A percentile compares a stretch with the other conserved stretches of the same genome.
phyloP scores from a whole-genome alignment of 2,888 invertebrate species.

The Heliconius charithonia region DNA sequence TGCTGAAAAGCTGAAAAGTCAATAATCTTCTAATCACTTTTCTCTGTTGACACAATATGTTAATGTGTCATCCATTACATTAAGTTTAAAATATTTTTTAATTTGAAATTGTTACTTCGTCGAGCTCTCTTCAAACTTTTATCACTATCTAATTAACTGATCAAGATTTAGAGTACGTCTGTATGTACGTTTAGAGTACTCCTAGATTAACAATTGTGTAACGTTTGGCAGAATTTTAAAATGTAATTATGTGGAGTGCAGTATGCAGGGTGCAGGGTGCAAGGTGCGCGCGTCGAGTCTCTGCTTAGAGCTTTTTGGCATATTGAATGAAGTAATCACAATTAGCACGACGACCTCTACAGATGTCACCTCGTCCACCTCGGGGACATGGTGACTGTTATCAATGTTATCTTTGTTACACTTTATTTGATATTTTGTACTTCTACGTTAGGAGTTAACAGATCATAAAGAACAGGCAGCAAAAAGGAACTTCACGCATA shows the following conservation, averaged over 20 bases:
- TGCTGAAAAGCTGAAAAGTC: not conserved
- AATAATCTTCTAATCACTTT: not conserved
- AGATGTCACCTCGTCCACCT: not conserved
- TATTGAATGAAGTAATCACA: conserved; percentile 33
- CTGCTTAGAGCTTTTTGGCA: conserved; percentile 27
- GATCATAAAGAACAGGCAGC: not conserved
- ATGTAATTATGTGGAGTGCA: not conserved
- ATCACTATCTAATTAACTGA: not conserved
- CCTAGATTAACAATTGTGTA: not conserved
- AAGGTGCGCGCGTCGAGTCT: not conserved
- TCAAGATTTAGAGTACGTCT: not conserved
- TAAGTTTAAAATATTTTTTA: not conserved
- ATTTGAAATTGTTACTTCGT: not conserved
- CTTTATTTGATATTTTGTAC: not conserved
- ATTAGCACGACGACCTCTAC: conserved; percentile 1
- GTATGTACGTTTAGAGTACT: not conserved
- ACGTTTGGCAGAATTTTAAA: not conserved
- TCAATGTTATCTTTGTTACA: not conserved
- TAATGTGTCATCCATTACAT: too few relatives aligned
- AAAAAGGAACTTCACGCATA: not conserved
- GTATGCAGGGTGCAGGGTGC: not conserved
- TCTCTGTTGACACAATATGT: not conserved
- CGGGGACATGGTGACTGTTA: not conserved
- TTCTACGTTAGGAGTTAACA: not conserved
- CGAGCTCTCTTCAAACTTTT: not conserved